These are phyloP conservation scores for Drosophila ananassae DNA, from an alignment of 1,140 invertebrate genomes.

Conservation along the genomic window DNA sequence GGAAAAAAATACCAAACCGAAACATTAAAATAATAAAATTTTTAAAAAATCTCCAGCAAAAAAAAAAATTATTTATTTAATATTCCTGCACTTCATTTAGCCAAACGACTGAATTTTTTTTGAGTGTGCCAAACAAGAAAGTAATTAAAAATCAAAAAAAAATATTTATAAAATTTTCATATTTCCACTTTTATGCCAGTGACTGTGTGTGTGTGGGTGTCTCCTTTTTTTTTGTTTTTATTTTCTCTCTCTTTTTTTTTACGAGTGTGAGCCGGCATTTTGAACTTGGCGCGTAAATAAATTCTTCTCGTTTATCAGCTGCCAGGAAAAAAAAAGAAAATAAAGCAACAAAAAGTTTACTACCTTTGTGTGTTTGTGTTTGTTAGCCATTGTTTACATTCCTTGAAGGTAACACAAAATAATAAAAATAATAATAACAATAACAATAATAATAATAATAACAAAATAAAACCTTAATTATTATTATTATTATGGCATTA, in stretches of 20 bases:
- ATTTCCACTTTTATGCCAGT: constrained; percentile 5
- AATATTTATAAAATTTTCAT: neutral
- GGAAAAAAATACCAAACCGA: neutral
- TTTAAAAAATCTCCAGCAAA: constrained; percentile 34
- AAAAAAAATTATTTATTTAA: constrained; percentile 7
- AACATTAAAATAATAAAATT: neutral
- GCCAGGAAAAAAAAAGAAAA: neutral
- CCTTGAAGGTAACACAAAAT: constrained; percentile 21
- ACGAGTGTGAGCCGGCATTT: constrained; percentile 50
- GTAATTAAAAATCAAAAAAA: constrained; percentile 24
- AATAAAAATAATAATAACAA: too few relatives aligned
- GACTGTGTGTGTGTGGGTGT: neutral
- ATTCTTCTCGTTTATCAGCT: constrained; percentile 46
- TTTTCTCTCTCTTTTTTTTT: neutral
- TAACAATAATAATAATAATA: constrained; percentile 40
- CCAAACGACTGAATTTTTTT: constrained; percentile 9
- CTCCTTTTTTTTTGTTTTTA: neutral
- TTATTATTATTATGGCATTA: constrained; percentile 10
- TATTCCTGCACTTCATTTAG: constrained; percentile 4
- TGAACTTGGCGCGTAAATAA: constrained; percentile 68
- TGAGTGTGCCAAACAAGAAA: constrained; percentile 27
- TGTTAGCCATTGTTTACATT: constrained; percentile 34
- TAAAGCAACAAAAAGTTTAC: constrained; percentile 2
- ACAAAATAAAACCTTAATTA: neutral
- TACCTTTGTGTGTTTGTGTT: neutral